These are phyloP conservation scores for Heliconius charithonia DNA, from an alignment of 2,888 invertebrate species.

Conservation along the genomic window DNA sequence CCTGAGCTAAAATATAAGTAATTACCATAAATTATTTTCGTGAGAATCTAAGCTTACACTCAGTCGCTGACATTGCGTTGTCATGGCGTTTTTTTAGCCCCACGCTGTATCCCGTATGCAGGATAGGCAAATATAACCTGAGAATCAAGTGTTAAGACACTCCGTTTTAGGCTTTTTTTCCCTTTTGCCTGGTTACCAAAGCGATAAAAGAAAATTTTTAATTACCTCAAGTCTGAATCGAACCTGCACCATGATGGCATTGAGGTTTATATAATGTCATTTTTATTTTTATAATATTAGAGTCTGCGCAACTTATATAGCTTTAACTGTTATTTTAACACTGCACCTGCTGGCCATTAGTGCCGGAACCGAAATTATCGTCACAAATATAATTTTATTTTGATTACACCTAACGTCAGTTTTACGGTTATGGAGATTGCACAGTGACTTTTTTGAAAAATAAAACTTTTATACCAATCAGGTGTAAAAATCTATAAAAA, in stretches of 20 bases:
- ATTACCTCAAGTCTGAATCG: too few species aligned
- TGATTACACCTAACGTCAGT: conserved; percentile 55
- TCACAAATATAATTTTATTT: conserved; percentile 65
- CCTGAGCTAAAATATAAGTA: too few species aligned
- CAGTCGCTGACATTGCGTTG: too few species aligned
- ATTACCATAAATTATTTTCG: too few species aligned
- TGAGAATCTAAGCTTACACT: too few species aligned
- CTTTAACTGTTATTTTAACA: conserved; percentile 24
- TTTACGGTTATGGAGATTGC: conserved; percentile 49
- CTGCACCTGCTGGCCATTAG: conserved; percentile 42
- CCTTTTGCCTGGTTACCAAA: too few species aligned
- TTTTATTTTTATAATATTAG: not conserved
- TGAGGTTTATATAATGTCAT: not conserved
- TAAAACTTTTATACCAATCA: not conserved
- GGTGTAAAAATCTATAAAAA: not conserved
- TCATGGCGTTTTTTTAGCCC: too few species aligned
- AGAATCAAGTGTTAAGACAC: too few species aligned
- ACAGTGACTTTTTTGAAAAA: not conserved
- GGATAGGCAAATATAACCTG: too few species aligned
- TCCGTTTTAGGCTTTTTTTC: too few species aligned
- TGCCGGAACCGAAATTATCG: conserved; percentile 58
- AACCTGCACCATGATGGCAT: not conserved
- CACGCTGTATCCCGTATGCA: too few species aligned
- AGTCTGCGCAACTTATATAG: not conserved
- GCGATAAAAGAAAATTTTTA: too few species aligned